phyloP scores from a whole-genome alignment of 2,113 vertebrate genomes.

The Lichenostomus cassidix region DNA sequence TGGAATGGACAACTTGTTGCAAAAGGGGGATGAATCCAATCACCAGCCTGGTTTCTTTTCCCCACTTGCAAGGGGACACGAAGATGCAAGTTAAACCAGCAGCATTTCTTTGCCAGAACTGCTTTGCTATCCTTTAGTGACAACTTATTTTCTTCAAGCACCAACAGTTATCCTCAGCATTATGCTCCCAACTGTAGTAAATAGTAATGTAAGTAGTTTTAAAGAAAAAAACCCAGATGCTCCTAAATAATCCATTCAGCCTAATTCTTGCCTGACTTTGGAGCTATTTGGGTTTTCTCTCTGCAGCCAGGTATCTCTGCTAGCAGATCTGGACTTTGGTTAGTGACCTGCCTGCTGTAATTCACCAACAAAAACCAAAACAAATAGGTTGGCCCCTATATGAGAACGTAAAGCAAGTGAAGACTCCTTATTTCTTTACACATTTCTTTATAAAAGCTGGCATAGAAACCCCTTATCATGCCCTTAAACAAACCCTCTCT shows the following conservation, averaged over 20 bases:
- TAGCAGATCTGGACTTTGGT: not conserved
- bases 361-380: not conserved
- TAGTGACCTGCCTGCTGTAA: not conserved
- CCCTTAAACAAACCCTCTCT: not conserved
- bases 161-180: not conserved
- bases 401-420: not conserved
- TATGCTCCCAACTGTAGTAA: not conserved
- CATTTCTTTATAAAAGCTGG: not conserved
- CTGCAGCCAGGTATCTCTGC: not conserved
- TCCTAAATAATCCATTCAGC: not conserved
- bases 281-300: not conserved
- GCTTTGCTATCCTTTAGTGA: not conserved
- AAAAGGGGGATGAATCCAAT: not conserved
- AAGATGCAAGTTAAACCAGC: not conserved
- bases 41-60: not conserved
- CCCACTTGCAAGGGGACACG: not conserved
- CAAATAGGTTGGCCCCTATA: not conserved
- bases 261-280: not conserved
- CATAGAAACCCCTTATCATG: not conserved
- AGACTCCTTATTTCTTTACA: not conserved
- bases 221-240: not conserved
- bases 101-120: not conserved
- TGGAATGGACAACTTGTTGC: rapidly evolving
- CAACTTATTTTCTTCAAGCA: not conserved
- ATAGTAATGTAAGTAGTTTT: not conserved